Conservation (phyloP, 1,140 invertebrate genomes). For the Apis laboriosa region DNA sequence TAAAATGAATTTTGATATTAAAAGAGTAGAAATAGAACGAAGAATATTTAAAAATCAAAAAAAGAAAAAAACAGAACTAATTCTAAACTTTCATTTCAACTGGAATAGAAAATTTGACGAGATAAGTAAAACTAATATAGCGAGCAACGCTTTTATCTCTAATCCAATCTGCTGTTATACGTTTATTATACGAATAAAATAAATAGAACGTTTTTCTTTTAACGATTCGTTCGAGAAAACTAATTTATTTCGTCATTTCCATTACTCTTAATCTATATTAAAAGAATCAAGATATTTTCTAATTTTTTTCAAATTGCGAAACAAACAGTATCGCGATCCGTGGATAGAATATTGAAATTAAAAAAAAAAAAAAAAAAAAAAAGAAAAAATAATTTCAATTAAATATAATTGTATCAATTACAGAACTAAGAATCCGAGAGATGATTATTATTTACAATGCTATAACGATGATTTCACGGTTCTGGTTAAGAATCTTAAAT, state of each 20-base stretch:
- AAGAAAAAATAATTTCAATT: too few relatives aligned
- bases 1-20: neutral
- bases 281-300: neutral
- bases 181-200: neutral
- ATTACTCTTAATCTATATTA: too few relatives aligned
- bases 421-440: neutral
- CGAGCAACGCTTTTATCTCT: neutral
- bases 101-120: neutral
- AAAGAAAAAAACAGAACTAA: too few relatives aligned
- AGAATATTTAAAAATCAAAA: neutral
- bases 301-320: neutral
- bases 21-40: neutral
- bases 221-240: neutral
- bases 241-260: neutral
- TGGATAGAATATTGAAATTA: too few relatives aligned
- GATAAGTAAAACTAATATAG: neutral
- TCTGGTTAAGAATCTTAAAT: neutral
- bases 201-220: neutral
- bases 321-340: too few relatives aligned
- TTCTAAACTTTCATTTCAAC: neutral
- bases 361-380: too few relatives aligned
- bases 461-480: neutral
- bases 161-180: neutral
- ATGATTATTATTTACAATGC: neutral
- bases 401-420: too few relatives aligned